A percentile compares a stretch with the other conserved stretches of the same genome.
Evolutionary conservation across 2,113 vertebrate genomes (phyloP).

Genomic region (Oryzias melastigma): DNA sequence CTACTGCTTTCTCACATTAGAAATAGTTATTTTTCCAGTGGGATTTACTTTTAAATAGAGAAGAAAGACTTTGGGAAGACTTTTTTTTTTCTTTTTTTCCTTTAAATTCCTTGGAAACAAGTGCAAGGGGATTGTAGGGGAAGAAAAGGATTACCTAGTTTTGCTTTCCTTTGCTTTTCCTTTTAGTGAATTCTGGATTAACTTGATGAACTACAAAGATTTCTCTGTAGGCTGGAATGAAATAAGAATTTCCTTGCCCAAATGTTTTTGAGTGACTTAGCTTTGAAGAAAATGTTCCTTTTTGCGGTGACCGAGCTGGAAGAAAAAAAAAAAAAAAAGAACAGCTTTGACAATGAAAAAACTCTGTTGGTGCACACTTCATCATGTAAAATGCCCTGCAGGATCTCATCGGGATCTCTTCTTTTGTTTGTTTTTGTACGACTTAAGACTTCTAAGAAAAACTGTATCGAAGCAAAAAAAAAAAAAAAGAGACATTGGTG

Average conservation of each 20-base stretch:
- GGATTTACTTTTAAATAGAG: constrained; percentile 1
- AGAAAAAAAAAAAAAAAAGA: neutral
- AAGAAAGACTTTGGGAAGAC: neutral
- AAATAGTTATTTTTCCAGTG: neutral
- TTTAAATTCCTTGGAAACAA: constrained; percentile 13
- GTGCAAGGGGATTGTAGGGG: neutral
- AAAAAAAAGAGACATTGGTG: neutral
- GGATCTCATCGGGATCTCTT: neutral
- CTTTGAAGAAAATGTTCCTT: constrained; percentile 26
- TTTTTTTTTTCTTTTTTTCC: neutral
- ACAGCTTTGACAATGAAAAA: constrained; percentile 16
- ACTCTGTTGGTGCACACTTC: constrained; percentile 9
- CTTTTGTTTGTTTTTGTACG: neutral
- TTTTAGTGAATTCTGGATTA: constrained; percentile 7
- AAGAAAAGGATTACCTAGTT: neutral
- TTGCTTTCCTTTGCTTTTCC: neutral
- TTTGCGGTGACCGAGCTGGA: constrained; percentile 3
- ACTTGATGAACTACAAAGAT: constrained; percentile 18
- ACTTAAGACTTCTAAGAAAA: neutral
- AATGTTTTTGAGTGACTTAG: constrained; percentile 13
- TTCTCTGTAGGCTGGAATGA: constrained; percentile 17
- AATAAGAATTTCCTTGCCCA: constrained; percentile 16
- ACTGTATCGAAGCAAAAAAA: neutral
- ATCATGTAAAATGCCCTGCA: constrained; percentile 9
- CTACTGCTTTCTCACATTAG: neutral